Evolutionary conservation across 1,140 invertebrate genomes (phyloP).

Genomic region (Drosophila sulfurigaster): DNA sequence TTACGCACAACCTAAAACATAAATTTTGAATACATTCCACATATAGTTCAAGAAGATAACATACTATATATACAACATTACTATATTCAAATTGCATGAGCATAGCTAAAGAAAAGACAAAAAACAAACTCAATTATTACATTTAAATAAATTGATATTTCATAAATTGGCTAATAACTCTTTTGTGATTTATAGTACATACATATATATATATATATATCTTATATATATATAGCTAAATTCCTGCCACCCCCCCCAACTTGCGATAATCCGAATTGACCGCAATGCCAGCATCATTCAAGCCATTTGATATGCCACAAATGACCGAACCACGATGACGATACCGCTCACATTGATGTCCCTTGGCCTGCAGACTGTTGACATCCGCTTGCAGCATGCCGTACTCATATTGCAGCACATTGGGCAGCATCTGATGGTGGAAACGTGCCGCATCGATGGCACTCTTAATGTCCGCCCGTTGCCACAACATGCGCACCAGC

Average conservation of each 20-base stretch:
- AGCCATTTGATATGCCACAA: conserved; percentile 88
- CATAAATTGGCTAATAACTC: not conserved
- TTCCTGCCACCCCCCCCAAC: conserved; percentile 91
- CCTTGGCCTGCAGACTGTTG: conserved; percentile 88
- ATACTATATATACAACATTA: conserved; percentile 16
- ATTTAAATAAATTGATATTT: conserved; percentile 43
- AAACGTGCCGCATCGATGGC: conserved; percentile 93
- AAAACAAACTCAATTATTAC: conserved; percentile 39
- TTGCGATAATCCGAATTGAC: conserved; percentile 94
- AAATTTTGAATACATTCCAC: conserved; percentile 12
- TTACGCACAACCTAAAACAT: conserved; percentile 13
- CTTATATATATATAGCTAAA: conserved; percentile 66
- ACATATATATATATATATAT: not conserved
- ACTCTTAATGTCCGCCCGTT: conserved; percentile 90
- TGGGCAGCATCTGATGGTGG: conserved; percentile 97
- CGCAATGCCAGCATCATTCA: conserved; percentile 86
- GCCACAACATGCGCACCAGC: conserved; percentile 90
- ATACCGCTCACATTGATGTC: conserved; percentile 89
- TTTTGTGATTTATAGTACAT: not conserved
- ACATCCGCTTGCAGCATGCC: conserved; percentile 87
- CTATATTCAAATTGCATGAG: conserved; percentile 29
- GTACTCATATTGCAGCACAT: conserved; percentile 91
- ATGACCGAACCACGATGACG: conserved; percentile 89
- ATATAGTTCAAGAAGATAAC: conserved; percentile 25
- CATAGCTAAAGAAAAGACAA: conserved; percentile 28